Evolutionary conservation across 2,797 vertebrate species (phyloP).

Genomic region (Loris lydekkerianus): DNA sequence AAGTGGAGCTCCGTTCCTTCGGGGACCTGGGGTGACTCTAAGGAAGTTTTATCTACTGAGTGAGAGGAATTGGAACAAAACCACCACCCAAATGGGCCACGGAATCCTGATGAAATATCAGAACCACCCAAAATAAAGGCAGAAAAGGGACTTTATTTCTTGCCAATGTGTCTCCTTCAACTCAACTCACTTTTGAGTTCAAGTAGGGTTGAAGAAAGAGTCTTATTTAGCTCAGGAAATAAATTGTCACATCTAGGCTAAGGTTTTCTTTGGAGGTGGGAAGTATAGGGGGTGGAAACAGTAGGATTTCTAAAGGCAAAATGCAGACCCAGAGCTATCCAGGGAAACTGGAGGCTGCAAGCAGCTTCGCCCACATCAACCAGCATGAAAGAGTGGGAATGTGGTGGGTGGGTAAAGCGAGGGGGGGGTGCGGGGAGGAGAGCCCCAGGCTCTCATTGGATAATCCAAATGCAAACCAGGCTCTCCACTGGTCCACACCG

Average conservation of each 20-base stretch:
- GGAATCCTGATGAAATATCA: not conserved
- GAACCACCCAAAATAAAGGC: not conserved
- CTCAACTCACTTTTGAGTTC: slow-evolving; percentile 20
- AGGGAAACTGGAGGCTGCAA: not conserved
- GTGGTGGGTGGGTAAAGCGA: not conserved
- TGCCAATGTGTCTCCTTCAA: not conserved
- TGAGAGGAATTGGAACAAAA: not conserved
- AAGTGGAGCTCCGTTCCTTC: not conserved
- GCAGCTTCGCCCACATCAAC: not conserved
- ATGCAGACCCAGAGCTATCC: not conserved
- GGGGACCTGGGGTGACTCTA: not conserved
- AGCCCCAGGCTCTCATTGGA: not conserved
- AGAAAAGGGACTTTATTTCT: not conserved
- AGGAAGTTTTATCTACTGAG: not conserved
- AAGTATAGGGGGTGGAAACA: not conserved
- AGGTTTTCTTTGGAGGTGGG: not conserved
- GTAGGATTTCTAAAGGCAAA: slow-evolving; percentile 8
- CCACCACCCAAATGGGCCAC: not conserved
- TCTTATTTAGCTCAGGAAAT: slow-evolving; percentile 7
- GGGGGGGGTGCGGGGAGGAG: not conserved
- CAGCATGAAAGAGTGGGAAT: not conserved
- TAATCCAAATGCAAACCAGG: not conserved
- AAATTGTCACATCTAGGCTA: not conserved
- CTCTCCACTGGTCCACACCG: fast-evolving
- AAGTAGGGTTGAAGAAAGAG: not conserved